A percentile compares a stretch with the other conserved stretches of the same genome.
Evolutionary conservation across 1,140 invertebrate genomes (phyloP).

Genomic region (Drosophila watanabei): DNA sequence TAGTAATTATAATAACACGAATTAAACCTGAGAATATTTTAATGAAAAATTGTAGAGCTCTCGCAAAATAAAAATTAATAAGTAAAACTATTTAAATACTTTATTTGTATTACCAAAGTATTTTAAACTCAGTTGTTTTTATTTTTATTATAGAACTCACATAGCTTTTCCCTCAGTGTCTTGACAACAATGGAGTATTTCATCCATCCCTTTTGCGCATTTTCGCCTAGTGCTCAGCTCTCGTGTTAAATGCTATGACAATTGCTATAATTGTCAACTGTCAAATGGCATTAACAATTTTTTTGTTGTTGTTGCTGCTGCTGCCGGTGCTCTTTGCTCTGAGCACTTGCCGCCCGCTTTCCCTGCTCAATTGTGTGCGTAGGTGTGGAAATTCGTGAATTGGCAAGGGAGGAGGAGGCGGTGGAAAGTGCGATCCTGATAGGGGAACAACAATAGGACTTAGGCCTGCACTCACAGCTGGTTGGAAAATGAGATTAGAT

Average conservation of each 20-base stretch:
- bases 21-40: neutral
- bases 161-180: slow-evolving; percentile 6
- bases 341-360: slow-evolving; percentile 68
- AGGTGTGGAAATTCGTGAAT: slow-evolving; percentile 72
- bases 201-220: slow-evolving; percentile 17
- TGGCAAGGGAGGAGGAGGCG: slow-evolving; percentile 6
- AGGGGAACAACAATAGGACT: slow-evolving; percentile 43
- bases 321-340: slow-evolving; percentile 30
- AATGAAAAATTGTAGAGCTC: fast-evolving
- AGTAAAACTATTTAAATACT: neutral
- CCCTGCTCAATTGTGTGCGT: slow-evolving; percentile 72
- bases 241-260: slow-evolving; percentile 82
- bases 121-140: no score
- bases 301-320: slow-evolving; percentile 40
- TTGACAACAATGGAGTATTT: slow-evolving; percentile 42
- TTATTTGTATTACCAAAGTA: neutral
- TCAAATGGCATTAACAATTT: slow-evolving; percentile 84
- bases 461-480: slow-evolving; percentile 68
- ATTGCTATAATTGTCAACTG: slow-evolving; percentile 85
- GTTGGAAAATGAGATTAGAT: slow-evolving; percentile 70
- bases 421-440: slow-evolving; percentile 32
- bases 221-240: slow-evolving; percentile 40
- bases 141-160: neutral
- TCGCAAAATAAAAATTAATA: neutral
- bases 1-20: no score